Base-by-base conservation (phyloP, 2,113 vertebrate species). In the Tupaia chinensis region DNA sequence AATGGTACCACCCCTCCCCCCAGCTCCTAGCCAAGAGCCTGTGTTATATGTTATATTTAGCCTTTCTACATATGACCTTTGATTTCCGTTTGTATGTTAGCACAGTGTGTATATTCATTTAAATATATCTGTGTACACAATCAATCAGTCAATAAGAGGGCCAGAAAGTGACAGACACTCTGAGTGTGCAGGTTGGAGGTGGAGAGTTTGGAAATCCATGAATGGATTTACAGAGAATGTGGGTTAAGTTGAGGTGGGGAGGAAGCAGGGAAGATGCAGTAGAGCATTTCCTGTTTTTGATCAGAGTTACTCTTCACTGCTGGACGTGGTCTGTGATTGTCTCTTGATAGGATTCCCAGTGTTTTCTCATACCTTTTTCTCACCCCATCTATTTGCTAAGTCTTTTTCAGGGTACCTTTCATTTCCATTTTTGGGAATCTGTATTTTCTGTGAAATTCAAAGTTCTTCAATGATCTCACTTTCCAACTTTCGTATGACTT, bases 11-110 rank as follows among this genome's bases (percentile, higher is more conserved):
- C 83, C 87, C 87, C 15, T 94, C 86, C 44, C 11, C 84, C 81
- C 96, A 96, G 97, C 95, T 94, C 92, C 90, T 63, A 83, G 7
- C 87, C 70, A 82, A 58, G 77, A 77, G 96, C 93, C 32, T 73
- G 82, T 96, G 94, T 97, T 97, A 92, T 97, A 97, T 97, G 97
- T 98, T 97, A 73, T 96, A 94, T 96, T 97, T 97, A 97, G 94
- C 93, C 87, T 96, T 98, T 98, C 97, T 98, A 97, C 97, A 98
- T 96, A 97, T 96, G 96, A 97, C 27, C 83, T 96, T 94, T 89
- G 83, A 81, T 93, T 96, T 95, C 61, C 93, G 77, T 97, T 97
- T 97, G 91, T 97, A 97, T 95, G 95, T 97, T 96, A 97, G 96
- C 95, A 97, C 92, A 95, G 65, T 85, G 86, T 87, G 95, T 61